A percentile compares a stretch with the other conserved stretches of the same genome.
phyloP scores from a whole-genome alignment of 2,797 vertebrate species.

The Hippocampus kuda region DNA sequence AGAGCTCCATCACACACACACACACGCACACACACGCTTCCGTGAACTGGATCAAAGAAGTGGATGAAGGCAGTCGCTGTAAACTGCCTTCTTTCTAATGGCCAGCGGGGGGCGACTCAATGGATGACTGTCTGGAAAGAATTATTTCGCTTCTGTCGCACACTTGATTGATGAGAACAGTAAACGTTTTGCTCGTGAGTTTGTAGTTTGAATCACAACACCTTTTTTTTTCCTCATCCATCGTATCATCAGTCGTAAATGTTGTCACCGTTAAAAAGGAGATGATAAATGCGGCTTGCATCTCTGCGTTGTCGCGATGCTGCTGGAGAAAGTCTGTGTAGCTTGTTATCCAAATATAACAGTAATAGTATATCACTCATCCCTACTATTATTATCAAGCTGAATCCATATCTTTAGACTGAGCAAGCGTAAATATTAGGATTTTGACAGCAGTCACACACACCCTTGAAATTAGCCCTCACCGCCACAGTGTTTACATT shows the following conservation, averaged over 20 bases:
- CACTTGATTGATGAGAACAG: background rate
- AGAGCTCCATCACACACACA: conserved; percentile 34
- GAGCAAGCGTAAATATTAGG: no score
- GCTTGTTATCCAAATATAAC: background rate
- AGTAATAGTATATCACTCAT: no score
- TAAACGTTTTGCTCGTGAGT: background rate
- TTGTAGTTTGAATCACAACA: background rate
- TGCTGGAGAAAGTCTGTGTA: background rate
- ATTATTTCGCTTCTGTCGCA: background rate
- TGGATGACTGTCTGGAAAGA: background rate
- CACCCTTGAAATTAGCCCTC: no score
- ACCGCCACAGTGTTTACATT: no score
- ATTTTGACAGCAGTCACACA: no score
- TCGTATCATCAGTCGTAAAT: background rate
- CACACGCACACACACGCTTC: conserved; percentile 1
- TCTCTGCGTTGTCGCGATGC: background rate
- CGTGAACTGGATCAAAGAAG: background rate
- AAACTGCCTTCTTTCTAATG: background rate
- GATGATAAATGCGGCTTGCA: background rate
- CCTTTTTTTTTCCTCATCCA: background rate
- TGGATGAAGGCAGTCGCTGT: background rate
- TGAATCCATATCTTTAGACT: no score
- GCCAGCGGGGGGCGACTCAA: background rate
- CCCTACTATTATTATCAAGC: no score
- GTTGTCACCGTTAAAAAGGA: background rate